Percentiles rank a stretch among this genome's conserved stretches.
phyloP scores from a whole-genome alignment of 2,113 vertebrate genomes.

The Corapipo altera region DNA sequence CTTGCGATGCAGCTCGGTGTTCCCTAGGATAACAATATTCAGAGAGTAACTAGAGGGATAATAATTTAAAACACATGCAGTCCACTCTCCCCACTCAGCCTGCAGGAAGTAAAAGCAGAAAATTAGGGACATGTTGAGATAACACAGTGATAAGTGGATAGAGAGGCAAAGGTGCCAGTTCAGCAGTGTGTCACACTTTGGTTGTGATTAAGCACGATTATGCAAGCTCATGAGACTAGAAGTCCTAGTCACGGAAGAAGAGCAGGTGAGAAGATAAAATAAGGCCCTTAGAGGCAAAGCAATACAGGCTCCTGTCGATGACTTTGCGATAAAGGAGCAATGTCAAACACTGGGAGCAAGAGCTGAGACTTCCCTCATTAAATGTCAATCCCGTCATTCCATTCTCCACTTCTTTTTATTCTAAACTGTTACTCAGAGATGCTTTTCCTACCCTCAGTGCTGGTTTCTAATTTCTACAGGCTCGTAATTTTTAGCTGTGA shows the following conservation, averaged over 20 bases:
- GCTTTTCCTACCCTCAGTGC: background rate
- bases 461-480: background rate
- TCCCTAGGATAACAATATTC: background rate
- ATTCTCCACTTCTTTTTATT: background rate
- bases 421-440: background rate
- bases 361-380: background rate
- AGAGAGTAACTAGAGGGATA: background rate
- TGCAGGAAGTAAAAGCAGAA: conserved; percentile 2
- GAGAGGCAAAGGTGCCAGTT: background rate
- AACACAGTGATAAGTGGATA: background rate
- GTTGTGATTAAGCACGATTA: background rate
- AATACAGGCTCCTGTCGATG: background rate
- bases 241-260: background rate
- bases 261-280: conserved; percentile 39
- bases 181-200: background rate
- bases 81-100: background rate
- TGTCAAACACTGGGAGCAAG: background rate
- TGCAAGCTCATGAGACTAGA: background rate
- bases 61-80: background rate
- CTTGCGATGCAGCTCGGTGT: background rate
- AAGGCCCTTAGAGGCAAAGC: conserved; percentile 34
- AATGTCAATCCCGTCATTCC: background rate
- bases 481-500: background rate
- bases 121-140: background rate
- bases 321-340: background rate